Base-by-base conservation (phyloP, 2,888 invertebrate species). In the Adelognathus sp. region DNA sequence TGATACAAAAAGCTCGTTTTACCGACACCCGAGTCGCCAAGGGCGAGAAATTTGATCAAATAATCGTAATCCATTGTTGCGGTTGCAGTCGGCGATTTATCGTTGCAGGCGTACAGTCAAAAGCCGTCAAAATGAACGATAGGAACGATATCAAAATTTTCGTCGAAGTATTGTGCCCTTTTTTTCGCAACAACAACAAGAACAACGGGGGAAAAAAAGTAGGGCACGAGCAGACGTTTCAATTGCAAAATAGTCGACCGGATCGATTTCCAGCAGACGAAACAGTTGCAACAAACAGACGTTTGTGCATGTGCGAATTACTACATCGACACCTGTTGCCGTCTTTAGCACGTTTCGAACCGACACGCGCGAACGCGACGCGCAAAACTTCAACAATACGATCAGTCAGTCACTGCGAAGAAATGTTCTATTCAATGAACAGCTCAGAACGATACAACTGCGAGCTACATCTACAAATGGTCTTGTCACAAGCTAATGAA, bases 1-100 rank as follows among this genome's bases (percentile, higher is more conserved):
- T 98, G 98, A 91, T 97, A 98, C 16, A 99, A 93, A 88, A 99
- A 97, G 89, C 98, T 98, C 0, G 99, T 99, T 93, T 99, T 99
- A 11, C 99, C 99, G 66, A 99, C 98, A 33, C 98, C 98, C 0
- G 98, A 98, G 92, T 99, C 98, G n/a, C 98, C 99, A 76, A 98
- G 94, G 76, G 98, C 97, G 79, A 99, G 93, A 90, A 99, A 96
- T 92, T 98, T 98, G 88, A 98, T 96, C 79, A 98, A 94, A 92
- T 97, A 98, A 92, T 98, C 98, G 93, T 98, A 98, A 90, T 97
- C 97, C 95, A 95, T 95, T 72, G 71, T 70, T 61, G 33, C 66
- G n/a, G 9, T 29, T 46, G 52, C 29, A 36, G 24, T 31, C 24
- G 18, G 18, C 31, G 31, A 44, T 33, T 54, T 54, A 9, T 24